Base-by-base conservation (phyloP, 2,888 invertebrate genomes). In the Himalopsyche tibetana region DNA sequence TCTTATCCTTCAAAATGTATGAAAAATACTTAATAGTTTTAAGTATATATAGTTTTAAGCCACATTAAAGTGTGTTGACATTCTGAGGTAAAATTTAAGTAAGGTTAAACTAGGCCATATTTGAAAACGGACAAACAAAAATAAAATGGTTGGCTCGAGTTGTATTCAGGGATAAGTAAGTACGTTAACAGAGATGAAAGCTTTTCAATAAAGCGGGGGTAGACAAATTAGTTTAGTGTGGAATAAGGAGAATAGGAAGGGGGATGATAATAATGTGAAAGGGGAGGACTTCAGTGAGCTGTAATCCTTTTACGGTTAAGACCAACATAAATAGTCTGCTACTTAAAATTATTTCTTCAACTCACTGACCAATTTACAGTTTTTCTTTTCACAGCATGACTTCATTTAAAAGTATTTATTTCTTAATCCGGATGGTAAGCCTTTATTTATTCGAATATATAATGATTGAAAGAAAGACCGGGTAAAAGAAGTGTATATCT, bases 261-360 rank as follows among this genome's bases (percentile, higher is more conserved):
- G 0, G 6, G 74, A 4, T 4, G 12, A 38, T 45, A 38, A 5
- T 38, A 74, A 74, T 74, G 15, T 12, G 9, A 74, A 15, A 74
- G 36, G 74, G 38, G 15, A 38, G 38, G 15, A 36, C 36, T 74
- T 74, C 74, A 74, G 9, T 12, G 74, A 36, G 15, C 19, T 36
- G 74, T 69, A 69, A 69, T n/a, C 36, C 69, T 69, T 28, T 74
- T 74, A 38, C 36, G 74, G 74, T 74, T 74, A 12, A 12, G 38
- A 38, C 74, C 36, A 28, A 15, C 36, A 74, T 12, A 74, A 15
- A 51, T 51, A 74, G 74, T 74, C 36, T 15, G 5, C 2, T 74
- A 36, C 74, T 74, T 38, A 38, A 74, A 36, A 74, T 12, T 63
- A 63, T 2, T 5, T 6, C n/a, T 17, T n/a, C 5, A 17, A 11